These are phyloP conservation scores for Molanna angustata DNA, from an alignment of 2,888 invertebrate genomes.

Conservation along the genomic window DNA sequence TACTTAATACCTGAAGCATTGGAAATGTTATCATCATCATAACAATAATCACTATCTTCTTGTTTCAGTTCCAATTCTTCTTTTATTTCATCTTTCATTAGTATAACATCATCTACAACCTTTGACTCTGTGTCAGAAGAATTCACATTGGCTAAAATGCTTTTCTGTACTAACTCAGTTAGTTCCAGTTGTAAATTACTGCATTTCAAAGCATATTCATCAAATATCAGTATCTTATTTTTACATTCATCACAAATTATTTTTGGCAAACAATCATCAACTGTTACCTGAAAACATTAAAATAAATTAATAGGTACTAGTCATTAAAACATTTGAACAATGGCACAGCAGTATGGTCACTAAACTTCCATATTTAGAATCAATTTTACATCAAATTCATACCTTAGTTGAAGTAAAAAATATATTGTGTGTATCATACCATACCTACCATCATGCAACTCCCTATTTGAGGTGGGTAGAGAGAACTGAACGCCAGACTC, in stretches of 20 bases:
- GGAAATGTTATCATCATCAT: slow-evolving; percentile 14
- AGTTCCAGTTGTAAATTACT: slow-evolving; percentile 6
- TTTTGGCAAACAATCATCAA: slow-evolving; percentile 6
- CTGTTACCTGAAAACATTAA: slow-evolving; percentile 8
- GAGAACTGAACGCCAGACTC: too few relatives aligned
- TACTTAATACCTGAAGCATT: not conserved
- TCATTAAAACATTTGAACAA: not conserved
- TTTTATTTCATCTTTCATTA: not conserved
- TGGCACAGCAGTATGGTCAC: not conserved
- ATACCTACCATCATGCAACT: too few relatives aligned
- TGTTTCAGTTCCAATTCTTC: slow-evolving; percentile 1
- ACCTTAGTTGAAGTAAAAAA: too few relatives aligned
- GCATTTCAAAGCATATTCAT: slow-evolving; percentile 18
- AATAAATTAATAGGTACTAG: not conserved
- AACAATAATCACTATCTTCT: slow-evolving; percentile 11
- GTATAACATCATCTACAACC: slow-evolving; percentile 2
- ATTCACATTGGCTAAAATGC: not conserved
- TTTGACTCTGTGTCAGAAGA: not conserved
- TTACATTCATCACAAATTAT: slow-evolving; percentile 12
- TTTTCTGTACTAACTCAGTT: not conserved
- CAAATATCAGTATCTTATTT: slow-evolving; percentile 6
- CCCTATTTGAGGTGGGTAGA: too few relatives aligned
- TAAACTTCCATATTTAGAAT: too few relatives aligned
- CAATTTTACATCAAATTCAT: too few relatives aligned
- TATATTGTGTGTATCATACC: too few relatives aligned